Percentiles rank a stretch among this genome's conserved stretches.
Evolutionary conservation across 2,888 invertebrate species (phyloP).

Genomic region (Hermaeophaga mercurialis): DNA sequence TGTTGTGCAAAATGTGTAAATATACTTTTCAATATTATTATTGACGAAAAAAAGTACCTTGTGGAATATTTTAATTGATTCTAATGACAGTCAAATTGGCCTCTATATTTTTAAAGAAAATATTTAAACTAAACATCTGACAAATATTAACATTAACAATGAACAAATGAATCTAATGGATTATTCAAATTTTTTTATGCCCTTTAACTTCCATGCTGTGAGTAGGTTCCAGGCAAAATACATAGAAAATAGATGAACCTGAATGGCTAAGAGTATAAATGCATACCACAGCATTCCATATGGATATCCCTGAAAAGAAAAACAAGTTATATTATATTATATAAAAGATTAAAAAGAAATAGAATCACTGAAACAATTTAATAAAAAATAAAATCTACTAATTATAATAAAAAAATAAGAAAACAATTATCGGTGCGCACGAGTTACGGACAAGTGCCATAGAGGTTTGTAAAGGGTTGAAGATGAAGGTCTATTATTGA

Average conservation of each 20-base stretch:
- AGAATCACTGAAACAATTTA: too few relatives aligned
- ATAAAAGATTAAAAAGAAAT: too few relatives aligned
- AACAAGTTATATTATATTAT: conserved; percentile 8
- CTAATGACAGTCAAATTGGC: neutral
- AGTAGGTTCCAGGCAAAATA: conserved; percentile 84
- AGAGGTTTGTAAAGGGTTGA: too few relatives aligned
- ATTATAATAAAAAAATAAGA: too few relatives aligned
- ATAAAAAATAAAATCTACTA: too few relatives aligned
- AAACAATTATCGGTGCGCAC: too few relatives aligned
- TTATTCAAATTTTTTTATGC: conserved; percentile 67
- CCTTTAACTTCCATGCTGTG: conserved; percentile 81
- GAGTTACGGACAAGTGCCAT: too few relatives aligned
- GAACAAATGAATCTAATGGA: too few relatives aligned
- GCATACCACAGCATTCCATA: conserved; percentile 92
- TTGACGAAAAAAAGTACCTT: too few relatives aligned
- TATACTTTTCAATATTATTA: too few relatives aligned
- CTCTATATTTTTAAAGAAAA: neutral
- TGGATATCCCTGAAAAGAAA: conserved; percentile 75
- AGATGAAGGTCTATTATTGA: too few relatives aligned
- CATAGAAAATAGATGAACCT: conserved; percentile 86
- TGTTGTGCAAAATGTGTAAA: too few relatives aligned
- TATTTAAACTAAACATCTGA: conserved; percentile 13
- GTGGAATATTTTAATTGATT: neutral
- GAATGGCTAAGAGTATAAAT: conserved; percentile 83
- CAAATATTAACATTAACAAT: conserved; percentile 19